phyloP scores from a whole-genome alignment of 2,113 vertebrate species.

The Ciconia boyciana region DNA sequence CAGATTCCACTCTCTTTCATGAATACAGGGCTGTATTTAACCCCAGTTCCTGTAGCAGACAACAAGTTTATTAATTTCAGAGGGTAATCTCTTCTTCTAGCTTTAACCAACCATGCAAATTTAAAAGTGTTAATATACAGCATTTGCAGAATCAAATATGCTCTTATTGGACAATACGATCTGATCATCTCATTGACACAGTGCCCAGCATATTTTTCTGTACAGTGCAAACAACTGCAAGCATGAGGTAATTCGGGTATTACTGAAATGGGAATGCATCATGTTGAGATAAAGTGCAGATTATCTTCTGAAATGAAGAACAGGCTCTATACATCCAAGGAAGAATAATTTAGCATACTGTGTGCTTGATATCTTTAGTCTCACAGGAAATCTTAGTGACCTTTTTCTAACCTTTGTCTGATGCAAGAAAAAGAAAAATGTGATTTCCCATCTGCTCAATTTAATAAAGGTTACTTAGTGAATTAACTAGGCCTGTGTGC shows the following conservation, averaged over 20 bases:
- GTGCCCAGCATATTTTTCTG: neutral
- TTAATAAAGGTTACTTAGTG: constrained; percentile 82
- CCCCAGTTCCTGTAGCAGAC: neutral
- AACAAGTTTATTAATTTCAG: neutral
- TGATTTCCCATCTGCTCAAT: constrained; percentile 71
- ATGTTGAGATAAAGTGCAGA: neutral
- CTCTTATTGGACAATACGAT: neutral
- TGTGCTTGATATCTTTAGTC: neutral
- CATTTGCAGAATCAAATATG: neutral
- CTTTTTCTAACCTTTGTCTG: constrained; percentile 70
- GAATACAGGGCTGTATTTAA: neutral
- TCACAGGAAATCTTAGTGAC: constrained; percentile 57
- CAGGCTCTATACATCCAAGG: neutral
- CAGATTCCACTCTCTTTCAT: neutral
- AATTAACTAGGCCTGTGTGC: constrained; percentile 78
- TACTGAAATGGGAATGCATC: neutral
- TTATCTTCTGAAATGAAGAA: neutral
- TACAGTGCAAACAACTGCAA: neutral
- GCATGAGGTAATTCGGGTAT: neutral
- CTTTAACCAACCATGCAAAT: neutral
- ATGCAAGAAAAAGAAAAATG: constrained; percentile 62
- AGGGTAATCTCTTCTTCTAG: neutral
- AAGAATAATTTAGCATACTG: neutral
- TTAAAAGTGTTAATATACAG: neutral
- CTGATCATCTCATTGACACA: neutral